These are phyloP conservation scores for Enteromius unitaeniatus DNA, from an alignment of 2,797 vertebrate species.

Conservation along the genomic window DNA sequence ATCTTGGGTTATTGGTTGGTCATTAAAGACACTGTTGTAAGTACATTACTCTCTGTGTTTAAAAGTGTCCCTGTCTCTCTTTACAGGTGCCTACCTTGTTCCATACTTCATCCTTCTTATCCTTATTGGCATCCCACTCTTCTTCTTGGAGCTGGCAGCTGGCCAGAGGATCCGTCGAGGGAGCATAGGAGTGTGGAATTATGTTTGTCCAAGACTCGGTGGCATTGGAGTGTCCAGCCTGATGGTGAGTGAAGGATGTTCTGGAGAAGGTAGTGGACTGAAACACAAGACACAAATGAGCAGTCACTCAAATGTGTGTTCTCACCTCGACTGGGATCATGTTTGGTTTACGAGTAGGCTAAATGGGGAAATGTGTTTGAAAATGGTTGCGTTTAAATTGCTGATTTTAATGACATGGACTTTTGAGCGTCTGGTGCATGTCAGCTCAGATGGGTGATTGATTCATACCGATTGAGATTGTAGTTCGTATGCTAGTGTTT, in stretches of 20 bases:
- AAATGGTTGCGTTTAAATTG: background rate
- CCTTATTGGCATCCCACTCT: constrained; percentile 94
- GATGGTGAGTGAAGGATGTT: constrained; percentile 79
- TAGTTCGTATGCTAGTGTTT: background rate
- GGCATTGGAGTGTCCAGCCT: constrained; percentile 96
- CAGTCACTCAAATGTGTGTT: background rate
- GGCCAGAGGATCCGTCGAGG: constrained; percentile 95
- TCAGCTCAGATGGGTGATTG: constrained; percentile 22
- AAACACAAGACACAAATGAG: constrained; percentile 14
- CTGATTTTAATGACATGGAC: background rate
- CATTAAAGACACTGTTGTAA: constrained; percentile 17
- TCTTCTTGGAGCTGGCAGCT: constrained; percentile 97
- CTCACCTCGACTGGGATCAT: background rate
- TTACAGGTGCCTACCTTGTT: constrained; percentile 92
- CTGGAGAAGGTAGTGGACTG: background rate
- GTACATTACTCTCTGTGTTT: constrained; percentile 6
- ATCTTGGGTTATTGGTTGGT: constrained; percentile 9
- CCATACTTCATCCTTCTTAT: constrained; percentile 95
- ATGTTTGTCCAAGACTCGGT: constrained; percentile 91
- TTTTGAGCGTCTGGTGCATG: background rate
- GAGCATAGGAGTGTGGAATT: constrained; percentile 98
- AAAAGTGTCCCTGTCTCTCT: background rate
- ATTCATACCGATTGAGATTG: background rate
- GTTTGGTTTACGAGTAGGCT: background rate
- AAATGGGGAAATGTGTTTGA: background rate